phyloP scores from a whole-genome alignment of 2,888 invertebrate genomes.

The Pilophorus perplexus region DNA sequence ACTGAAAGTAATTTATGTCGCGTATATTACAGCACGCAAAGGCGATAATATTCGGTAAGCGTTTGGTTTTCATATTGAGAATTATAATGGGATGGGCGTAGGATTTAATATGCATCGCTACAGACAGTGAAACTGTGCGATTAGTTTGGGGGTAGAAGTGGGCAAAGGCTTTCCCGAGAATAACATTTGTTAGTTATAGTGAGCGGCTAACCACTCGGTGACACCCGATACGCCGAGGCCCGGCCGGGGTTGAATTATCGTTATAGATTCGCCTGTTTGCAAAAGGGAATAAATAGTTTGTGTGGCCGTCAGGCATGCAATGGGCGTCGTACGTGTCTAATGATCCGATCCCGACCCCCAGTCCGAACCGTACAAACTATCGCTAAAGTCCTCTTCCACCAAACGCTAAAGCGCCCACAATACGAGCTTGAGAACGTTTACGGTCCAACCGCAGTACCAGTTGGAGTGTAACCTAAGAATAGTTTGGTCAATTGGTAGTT shows the following conservation, averaged over 20 bases:
- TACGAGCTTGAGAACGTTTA: not conserved
- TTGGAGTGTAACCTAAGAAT: not conserved
- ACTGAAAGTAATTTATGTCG: too few relatives aligned
- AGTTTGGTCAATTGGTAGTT: not conserved
- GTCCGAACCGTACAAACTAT: not conserved
- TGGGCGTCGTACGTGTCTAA: constrained; percentile 35
- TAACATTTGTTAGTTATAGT: not conserved
- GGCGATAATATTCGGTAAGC: not conserved
- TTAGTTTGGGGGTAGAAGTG: not conserved
- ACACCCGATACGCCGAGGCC: not conserved
- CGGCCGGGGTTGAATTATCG: constrained; percentile 21
- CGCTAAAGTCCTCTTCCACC: not conserved
- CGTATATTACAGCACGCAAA: too few relatives aligned
- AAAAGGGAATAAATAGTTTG: constrained; percentile 34
- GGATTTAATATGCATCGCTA: constrained; percentile 5
- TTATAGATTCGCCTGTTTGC: constrained; percentile 33
- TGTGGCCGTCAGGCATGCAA: constrained; percentile 24
- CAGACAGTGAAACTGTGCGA: not conserved
- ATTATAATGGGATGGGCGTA: not conserved
- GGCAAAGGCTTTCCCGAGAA: not conserved
- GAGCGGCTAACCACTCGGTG: not conserved
- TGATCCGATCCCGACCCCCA: constrained; percentile 15
- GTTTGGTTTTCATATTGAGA: not conserved
- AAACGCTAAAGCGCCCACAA: not conserved
- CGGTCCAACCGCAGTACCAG: not conserved